A percentile compares a stretch with the other conserved stretches of the same genome.
phyloP scores from a whole-genome alignment of 2,113 vertebrate species.

The Melanerpes formicivorus region DNA sequence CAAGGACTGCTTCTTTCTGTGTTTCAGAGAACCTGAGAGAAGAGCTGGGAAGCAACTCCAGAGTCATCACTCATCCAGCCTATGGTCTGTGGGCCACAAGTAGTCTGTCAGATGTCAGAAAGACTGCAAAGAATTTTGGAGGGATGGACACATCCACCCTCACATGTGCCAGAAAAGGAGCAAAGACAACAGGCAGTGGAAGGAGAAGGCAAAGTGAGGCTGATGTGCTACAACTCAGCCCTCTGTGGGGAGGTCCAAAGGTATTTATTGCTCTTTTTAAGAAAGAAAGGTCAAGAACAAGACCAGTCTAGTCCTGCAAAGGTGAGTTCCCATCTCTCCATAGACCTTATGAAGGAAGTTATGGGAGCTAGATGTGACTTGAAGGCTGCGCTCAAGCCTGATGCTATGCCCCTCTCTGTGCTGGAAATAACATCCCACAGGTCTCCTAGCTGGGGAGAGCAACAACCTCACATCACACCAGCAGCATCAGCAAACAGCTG shows the following conservation, averaged over 20 bases:
- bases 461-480: background rate
- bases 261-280: background rate
- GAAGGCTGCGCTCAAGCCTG: background rate
- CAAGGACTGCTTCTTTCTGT: background rate
- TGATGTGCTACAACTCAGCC: background rate
- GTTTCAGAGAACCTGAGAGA: background rate
- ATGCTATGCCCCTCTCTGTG: background rate
- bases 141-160: background rate
- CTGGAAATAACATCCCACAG: background rate
- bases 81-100: background rate
- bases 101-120: background rate
- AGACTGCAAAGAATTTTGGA: background rate
- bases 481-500: background rate
- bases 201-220: background rate
- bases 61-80: background rate
- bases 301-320: background rate
- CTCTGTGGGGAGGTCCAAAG: background rate
- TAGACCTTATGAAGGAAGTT: background rate
- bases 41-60: background rate
- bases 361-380: background rate
- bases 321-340: background rate
- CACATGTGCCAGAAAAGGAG: background rate
- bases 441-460: background rate
- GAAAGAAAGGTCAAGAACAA: background rate
- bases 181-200: background rate